A percentile compares a stretch with the other conserved stretches of the same genome.
Evolutionary conservation across 37 sponge, comb jelly and placozoan genomes (phyloP).

Genomic region (Axinella damicornis): DNA sequence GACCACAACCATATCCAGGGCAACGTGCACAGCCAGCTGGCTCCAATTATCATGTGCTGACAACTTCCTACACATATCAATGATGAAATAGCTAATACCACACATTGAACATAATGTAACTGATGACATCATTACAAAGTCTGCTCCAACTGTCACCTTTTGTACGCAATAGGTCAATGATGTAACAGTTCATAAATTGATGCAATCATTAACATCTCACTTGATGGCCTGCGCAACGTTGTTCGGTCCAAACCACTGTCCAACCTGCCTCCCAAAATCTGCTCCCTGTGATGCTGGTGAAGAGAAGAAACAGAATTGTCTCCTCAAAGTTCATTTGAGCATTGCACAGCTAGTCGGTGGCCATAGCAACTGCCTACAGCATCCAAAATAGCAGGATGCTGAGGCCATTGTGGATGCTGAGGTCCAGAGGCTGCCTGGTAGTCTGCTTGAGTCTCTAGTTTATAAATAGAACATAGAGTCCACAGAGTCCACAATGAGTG

Average conservation of each 20-base stretch:
- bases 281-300: constrained; percentile 75
- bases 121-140: too few relatives aligned
- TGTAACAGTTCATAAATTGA: not conserved
- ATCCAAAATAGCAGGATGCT: not conserved
- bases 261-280: constrained; percentile 81
- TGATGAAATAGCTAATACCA: not conserved
- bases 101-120: too few relatives aligned
- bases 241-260: constrained; percentile 99
- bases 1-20: constrained; percentile 95
- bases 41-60: constrained; percentile 81
- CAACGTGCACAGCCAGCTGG: constrained; percentile 91
- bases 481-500: too few relatives aligned
- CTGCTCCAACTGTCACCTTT: too few relatives aligned
- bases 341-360: not conserved
- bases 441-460: too few relatives aligned
- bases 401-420: too few relatives aligned
- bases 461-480: too few relatives aligned
- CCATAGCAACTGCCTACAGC: too few relatives aligned
- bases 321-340: not conserved
- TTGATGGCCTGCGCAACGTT: constrained; percentile 94
- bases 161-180: constrained; percentile 43
- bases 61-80: constrained; percentile 68
- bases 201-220: constrained; percentile 28
- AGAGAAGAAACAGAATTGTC: too few relatives aligned
- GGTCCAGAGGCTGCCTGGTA: too few relatives aligned